These are phyloP conservation scores for Meriones unguiculatus DNA, from an alignment of 2,113 vertebrate species.

Conservation along the genomic window DNA sequence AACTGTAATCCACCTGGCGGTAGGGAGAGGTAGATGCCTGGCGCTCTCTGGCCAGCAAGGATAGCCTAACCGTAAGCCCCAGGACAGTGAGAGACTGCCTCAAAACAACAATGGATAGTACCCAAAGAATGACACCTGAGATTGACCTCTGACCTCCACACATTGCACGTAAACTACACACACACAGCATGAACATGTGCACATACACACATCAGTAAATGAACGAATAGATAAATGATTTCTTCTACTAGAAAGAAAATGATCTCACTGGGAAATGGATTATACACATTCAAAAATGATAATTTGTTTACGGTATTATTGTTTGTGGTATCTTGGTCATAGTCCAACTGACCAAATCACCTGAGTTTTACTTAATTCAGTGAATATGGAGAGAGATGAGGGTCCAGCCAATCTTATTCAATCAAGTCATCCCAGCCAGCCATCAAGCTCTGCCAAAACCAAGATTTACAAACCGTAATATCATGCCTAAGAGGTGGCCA, in stretches of 20 bases:
- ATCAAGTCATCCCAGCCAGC: too few species aligned
- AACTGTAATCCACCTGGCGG: not conserved
- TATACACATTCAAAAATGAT: not conserved
- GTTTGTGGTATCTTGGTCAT: not conserved
- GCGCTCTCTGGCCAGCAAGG: too few species aligned
- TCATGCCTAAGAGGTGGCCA: too few species aligned
- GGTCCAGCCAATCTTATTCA: not conserved
- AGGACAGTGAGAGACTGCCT: not conserved
- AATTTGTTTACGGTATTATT: not conserved
- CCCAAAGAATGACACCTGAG: not conserved
- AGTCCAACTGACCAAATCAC: not conserved
- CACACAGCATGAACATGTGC: not conserved
- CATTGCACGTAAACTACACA: not conserved
- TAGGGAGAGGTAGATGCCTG: not conserved
- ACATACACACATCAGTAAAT: not conserved
- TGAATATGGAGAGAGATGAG: not conserved
- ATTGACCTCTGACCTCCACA: not conserved
- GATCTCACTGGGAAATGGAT: not conserved
- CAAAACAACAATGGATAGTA: not conserved
- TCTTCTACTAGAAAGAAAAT: not conserved
- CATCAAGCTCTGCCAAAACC: not conserved
- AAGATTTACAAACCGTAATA: not conserved
- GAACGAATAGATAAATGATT: not conserved
- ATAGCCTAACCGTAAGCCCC: not conserved
- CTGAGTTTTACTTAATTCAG: not conserved